Evolutionary conservation across 2,797 vertebrate species (phyloP).

Genomic region (Protosalanx chinensis): DNA sequence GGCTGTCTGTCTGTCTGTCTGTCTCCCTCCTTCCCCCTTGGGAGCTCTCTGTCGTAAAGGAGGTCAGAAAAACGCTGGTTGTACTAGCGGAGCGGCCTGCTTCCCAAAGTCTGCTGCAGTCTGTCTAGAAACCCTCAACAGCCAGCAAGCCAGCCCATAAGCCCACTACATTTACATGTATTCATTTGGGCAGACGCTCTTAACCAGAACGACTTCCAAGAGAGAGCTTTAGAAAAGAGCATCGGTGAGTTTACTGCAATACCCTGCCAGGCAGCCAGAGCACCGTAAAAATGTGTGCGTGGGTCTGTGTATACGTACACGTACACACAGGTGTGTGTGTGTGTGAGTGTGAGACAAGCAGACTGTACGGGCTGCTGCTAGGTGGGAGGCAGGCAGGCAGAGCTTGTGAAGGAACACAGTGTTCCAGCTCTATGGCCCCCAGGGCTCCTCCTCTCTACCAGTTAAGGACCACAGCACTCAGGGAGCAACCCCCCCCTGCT

Average conservation of each 20-base stretch:
- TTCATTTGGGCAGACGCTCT: too few relatives aligned
- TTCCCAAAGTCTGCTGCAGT: neutral
- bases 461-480: neutral
- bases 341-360: neutral
- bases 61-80: neutral
- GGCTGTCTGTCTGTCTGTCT: neutral
- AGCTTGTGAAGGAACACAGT: neutral
- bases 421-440: neutral
- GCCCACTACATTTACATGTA: too few relatives aligned
- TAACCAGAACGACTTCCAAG: too few relatives aligned
- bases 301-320: neutral
- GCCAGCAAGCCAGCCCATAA: too few relatives aligned
- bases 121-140: too few relatives aligned
- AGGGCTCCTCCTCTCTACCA: neutral
- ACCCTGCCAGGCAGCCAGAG: too few relatives aligned
- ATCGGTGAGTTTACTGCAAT: too few relatives aligned
- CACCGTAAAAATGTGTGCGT: neutral
- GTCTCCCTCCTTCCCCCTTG: neutral
- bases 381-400: neutral
- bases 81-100: neutral
- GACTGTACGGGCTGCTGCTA: neutral
- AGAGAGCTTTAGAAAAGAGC: too few relatives aligned
- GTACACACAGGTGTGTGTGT: neutral
- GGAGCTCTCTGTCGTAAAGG: neutral
- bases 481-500: neutral